phyloP scores from a whole-genome alignment of 2,797 vertebrate genomes.

The Tokudaia muenninki region DNA sequence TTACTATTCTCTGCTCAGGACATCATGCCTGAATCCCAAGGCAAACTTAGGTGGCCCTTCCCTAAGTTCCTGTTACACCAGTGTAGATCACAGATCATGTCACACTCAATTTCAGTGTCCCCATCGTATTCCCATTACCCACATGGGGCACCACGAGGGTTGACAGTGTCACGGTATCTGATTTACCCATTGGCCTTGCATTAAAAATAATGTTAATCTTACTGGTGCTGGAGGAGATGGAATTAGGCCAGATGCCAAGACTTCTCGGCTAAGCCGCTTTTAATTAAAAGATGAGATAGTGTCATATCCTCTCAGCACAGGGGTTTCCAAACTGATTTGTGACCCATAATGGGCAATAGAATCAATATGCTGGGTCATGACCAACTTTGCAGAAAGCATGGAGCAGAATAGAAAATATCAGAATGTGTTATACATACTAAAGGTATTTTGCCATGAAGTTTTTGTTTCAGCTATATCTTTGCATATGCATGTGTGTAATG shows the following conservation, averaged over 20 bases:
- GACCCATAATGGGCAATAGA: neutral
- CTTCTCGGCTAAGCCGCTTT: slow-evolving; percentile 31
- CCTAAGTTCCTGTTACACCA: neutral
- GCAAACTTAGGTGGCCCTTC: neutral
- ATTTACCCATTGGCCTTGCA: neutral
- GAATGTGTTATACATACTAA: neutral
- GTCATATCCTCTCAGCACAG: neutral
- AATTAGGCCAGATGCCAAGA: slow-evolving; percentile 47
- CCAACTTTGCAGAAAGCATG: neutral
- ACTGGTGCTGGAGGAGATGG: neutral
- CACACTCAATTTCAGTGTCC: neutral
- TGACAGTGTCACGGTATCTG: neutral
- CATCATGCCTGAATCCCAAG: neutral
- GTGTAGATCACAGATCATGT: neutral
- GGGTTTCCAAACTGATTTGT: slow-evolving; percentile 37
- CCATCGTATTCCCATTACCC: neutral
- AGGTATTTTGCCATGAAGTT: neutral
- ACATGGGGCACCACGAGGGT: neutral
- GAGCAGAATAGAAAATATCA: neutral
- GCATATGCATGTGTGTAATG: neutral
- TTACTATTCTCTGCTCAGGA: neutral
- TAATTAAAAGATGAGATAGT: slow-evolving; percentile 50
- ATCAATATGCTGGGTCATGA: slow-evolving; percentile 32
- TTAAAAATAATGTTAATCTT: slow-evolving; percentile 53
- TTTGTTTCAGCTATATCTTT: neutral